Percentiles rank a stretch among this genome's conserved stretches.
Conservation (phyloP, 2,113 vertebrate species). For the Vireo altiloquus region DNA sequence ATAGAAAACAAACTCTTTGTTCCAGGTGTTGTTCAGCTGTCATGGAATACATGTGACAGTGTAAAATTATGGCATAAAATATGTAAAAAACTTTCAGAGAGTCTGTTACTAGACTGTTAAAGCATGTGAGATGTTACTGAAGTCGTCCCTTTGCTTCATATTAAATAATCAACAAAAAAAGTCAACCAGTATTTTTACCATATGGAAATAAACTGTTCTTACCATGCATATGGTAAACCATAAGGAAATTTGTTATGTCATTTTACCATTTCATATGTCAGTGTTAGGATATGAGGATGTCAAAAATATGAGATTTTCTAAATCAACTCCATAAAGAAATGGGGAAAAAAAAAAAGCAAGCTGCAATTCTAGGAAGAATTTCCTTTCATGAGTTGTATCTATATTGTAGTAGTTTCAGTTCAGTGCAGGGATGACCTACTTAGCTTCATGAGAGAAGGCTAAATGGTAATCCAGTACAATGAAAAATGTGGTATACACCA, state of each 20-base stretch:
- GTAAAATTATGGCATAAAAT: background rate
- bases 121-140: background rate
- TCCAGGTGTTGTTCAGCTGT: background rate
- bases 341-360: fast-evolving
- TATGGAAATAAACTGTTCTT: background rate
- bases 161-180: background rate
- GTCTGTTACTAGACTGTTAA: background rate
- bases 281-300: background rate
- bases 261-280: background rate
- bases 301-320: background rate
- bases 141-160: background rate
- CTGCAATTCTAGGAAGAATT: background rate
- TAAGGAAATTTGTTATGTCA: background rate
- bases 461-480: background rate
- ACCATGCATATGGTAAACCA: background rate
- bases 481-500: background rate
- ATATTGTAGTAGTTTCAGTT: background rate
- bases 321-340: background rate
- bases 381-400: background rate
- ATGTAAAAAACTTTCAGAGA: background rate
- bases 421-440: background rate
- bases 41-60: background rate
- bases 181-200: background rate
- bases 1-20: background rate
- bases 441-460: background rate